Evolutionary conservation across 2,888 invertebrate species (phyloP), one percentile per base, ranked within the genome.

Genomic region (Papilio demoleus): DNA sequence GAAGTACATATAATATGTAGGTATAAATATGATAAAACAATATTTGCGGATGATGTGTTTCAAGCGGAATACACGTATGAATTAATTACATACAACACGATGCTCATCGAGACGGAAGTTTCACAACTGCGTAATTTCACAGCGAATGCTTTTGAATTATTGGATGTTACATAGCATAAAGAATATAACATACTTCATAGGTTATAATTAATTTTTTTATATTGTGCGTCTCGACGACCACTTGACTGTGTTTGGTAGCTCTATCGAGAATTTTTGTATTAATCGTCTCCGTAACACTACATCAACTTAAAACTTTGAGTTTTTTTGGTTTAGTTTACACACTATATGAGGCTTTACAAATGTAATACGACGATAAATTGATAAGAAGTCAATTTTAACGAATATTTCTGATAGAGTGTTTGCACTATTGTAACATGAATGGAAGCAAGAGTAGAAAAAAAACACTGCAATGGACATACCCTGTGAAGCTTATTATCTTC

Each of bases 61-160:
- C 19, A 64, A 67, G 47, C 42, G 61, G 70, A 68, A 72, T 59
- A 12, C 45, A 65, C 56, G 66, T 64, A 65, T 63, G 71, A 58
- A 71, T 71, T 68, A 70, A 71, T 70, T 63, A 72, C 60, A 58
- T 47, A 67, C 56, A 61, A 61, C 67, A 60, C 64, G 70, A 67
- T 67, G 56, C 70, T 56, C 70, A 70, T 68, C 68, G 68, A 65
- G 68, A 70, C 74, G 76, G 74, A 77, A 72, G 76, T 76, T 74
- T 76, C 75, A 71, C 74, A 75, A 71, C 70, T 74, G 72, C 75
- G 77, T 76, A 79, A 83, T 85, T 86, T 83, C 79, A 85, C 83
- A 82, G 79, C 75, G 76, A 77, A 75, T 79, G 80, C 77, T 75
- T 77, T 79, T 81, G 80, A 81, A 84, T 84, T 84, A 83, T 84